A percentile compares a stretch with the other conserved stretches of the same genome.
Conservation (phyloP, 2,888 invertebrate species). For the Ceraclea dissimilis region DNA sequence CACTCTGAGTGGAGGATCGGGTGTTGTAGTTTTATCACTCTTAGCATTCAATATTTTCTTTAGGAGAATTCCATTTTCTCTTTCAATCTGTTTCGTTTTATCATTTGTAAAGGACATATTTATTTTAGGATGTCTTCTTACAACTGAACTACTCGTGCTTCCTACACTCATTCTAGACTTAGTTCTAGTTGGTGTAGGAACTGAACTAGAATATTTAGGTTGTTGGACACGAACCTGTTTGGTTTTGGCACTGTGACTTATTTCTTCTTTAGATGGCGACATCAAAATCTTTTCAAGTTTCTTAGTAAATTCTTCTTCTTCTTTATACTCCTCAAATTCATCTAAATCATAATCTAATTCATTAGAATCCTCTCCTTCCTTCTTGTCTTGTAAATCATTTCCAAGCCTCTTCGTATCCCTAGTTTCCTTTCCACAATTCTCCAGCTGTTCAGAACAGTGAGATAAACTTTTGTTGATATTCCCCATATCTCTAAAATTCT, state of each 20-base stretch:
- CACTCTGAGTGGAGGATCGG: not conserved
- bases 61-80: not conserved
- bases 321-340: not conserved
- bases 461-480: not conserved
- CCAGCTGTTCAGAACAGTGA: not conserved
- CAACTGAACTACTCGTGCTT: not conserved
- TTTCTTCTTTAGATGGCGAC: not conserved
- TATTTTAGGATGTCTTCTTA: not conserved
- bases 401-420: not conserved
- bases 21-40: not conserved
- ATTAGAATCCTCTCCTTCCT: not conserved
- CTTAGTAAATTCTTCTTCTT: not conserved
- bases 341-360: not conserved
- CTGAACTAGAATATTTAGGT: not conserved
- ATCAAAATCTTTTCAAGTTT: not conserved
- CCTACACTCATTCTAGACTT: not conserved
- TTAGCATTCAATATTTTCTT: not conserved
- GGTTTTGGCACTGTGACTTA: not conserved
- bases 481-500: not conserved
- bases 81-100: not conserved
- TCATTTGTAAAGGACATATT: not conserved
- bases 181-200: not conserved
- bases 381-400: not conserved
- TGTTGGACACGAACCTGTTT: not conserved
- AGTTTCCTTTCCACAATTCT: not conserved